A percentile compares a stretch with the other conserved stretches of the same genome.
These are phyloP conservation scores for Acleris cristana DNA, from an alignment of 2,888 invertebrate genomes.

Conservation along the genomic window DNA sequence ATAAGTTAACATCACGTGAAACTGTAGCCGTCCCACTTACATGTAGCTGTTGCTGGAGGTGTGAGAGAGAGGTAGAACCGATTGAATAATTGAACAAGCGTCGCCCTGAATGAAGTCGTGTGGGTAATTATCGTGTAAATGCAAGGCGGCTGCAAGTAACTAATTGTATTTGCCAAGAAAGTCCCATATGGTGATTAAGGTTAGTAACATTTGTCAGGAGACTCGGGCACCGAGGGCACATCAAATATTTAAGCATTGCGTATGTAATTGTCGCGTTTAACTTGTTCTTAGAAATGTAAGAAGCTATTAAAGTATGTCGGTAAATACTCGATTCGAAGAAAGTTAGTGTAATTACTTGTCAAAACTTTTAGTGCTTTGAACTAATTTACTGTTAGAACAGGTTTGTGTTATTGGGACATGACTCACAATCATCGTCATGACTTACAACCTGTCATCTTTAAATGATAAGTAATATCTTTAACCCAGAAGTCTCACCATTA, in stretches of 20 bases:
- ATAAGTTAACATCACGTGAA: conserved; percentile 41
- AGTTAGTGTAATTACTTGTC: conserved; percentile 27
- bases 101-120: conserved; percentile 66
- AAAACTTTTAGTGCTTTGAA: conserved; percentile 13
- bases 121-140: conserved; percentile 62
- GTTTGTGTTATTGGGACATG: conserved; percentile 9
- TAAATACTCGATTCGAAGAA: conserved; percentile 22
- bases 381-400: conserved; percentile 13
- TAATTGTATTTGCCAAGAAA: conserved; percentile 65
- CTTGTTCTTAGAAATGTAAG: conserved; percentile 18
- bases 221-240: conserved; percentile 56
- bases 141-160: conserved; percentile 64
- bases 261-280: conserved; percentile 66
- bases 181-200: conserved; percentile 60
- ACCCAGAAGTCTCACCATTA: neutral
- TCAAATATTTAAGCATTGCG: conserved; percentile 66
- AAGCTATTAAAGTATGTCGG: conserved; percentile 32
- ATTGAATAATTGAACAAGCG: conserved; percentile 73
- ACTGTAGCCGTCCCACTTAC: conserved; percentile 51
- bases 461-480: conserved; percentile 4
- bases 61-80: conserved; percentile 53
- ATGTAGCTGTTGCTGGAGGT: conserved; percentile 30
- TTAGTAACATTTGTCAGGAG: conserved; percentile 61
- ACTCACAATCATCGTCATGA: conserved; percentile 2
- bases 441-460: neutral